Evolutionary conservation across 2,797 vertebrate species (phyloP).

Genomic region (Leucoraja ocellata): DNA sequence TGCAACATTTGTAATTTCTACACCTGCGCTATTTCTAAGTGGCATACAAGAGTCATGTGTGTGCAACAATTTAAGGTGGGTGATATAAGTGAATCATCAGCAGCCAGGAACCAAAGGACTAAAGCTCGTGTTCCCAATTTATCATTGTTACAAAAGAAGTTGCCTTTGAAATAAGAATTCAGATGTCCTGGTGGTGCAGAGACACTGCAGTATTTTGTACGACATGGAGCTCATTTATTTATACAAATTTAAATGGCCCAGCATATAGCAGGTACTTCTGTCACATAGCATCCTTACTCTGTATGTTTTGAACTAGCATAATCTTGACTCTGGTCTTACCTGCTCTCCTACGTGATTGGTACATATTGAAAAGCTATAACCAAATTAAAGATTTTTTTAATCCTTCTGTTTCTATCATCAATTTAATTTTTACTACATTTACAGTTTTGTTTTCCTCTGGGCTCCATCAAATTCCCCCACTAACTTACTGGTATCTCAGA

Average conservation of each 20-base stretch:
- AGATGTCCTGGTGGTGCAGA: neutral
- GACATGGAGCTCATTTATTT: neutral
- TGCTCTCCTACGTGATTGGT: neutral
- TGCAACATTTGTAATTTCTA: neutral
- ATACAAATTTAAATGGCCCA: neutral
- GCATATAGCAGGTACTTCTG: neutral
- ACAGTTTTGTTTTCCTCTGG: neutral
- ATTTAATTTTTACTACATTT: neutral
- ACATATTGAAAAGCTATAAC: neutral
- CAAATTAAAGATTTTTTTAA: neutral
- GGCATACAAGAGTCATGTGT: neutral
- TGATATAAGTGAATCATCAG: neutral
- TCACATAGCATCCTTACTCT: neutral
- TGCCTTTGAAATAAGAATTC: too few species aligned
- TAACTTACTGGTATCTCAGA: too few species aligned
- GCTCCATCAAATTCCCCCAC: neutral
- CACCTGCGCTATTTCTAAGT: neutral
- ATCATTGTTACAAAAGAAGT: neutral
- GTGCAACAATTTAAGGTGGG: neutral
- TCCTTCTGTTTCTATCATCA: neutral
- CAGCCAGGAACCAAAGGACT: neutral
- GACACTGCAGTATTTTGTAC: neutral
- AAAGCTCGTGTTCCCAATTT: neutral
- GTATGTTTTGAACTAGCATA: neutral
- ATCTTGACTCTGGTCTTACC: neutral